phyloP scores from a whole-genome alignment of 2,113 vertebrate genomes.

The Ascaphus truei region DNA sequence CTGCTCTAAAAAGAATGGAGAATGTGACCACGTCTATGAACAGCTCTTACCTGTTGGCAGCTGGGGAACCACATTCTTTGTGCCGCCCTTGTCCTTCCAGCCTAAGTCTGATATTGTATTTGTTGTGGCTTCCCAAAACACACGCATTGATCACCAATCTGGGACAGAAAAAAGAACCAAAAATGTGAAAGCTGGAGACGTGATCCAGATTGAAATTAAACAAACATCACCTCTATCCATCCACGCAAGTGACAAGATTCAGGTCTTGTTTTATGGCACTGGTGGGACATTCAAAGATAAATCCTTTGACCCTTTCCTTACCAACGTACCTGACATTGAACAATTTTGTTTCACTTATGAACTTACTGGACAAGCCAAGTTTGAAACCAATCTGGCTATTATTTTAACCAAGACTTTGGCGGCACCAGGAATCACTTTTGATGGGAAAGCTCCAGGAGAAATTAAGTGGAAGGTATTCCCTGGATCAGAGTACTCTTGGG shows the following conservation, averaged over 20 bases:
- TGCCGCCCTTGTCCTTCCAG: constrained; percentile 52
- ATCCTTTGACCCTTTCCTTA: not conserved
- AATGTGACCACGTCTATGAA: constrained; percentile 61
- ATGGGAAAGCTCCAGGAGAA: not conserved
- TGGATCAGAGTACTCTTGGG: not conserved
- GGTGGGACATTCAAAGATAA: not conserved
- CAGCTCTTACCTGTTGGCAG: constrained; percentile 56
- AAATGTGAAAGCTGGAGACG: too few relatives aligned
- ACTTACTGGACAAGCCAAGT: not conserved
- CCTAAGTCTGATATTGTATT: not conserved
- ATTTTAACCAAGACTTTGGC: not conserved
- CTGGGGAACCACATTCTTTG: constrained; percentile 55
- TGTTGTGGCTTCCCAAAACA: too few relatives aligned
- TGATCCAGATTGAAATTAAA: too few relatives aligned
- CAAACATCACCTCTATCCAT: too few relatives aligned
- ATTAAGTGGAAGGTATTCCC: not conserved
- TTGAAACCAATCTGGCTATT: not conserved
- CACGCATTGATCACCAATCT: too few relatives aligned
- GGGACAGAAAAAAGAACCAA: too few relatives aligned
- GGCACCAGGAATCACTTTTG: not conserved
- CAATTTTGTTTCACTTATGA: not conserved
- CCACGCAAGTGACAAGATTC: too few relatives aligned
- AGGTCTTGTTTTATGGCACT: too few relatives aligned
- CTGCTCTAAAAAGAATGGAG: constrained; percentile 44
- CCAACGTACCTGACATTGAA: not conserved